Conservation (phyloP, 2,113 vertebrate genomes). For the Drymodes brunneopygia region DNA sequence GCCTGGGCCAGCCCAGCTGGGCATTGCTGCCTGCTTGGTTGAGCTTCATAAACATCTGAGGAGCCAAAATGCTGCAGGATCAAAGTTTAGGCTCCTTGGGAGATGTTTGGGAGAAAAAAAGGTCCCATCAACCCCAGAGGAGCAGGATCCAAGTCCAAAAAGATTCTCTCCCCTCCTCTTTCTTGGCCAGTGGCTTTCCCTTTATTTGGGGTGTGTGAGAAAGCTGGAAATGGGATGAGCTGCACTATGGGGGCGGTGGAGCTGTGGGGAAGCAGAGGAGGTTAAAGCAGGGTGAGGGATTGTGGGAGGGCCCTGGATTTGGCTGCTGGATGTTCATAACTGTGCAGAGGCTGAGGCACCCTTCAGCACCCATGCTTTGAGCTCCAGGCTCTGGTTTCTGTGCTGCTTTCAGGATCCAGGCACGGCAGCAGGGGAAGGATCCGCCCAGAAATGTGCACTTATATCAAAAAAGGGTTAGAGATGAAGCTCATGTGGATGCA, state of each 20-base stretch:
- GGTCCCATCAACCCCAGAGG: background rate
- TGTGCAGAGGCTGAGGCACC: background rate
- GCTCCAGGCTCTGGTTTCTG: background rate
- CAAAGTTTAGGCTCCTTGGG: conserved; percentile 1
- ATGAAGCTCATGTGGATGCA: background rate
- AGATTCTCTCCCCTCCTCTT: background rate
- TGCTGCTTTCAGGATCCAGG: background rate
- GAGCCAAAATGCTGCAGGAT: background rate
- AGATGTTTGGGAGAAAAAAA: background rate
- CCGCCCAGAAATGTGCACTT: background rate
- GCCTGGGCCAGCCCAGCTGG: background rate
- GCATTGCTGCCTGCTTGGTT: background rate
- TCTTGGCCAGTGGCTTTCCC: background rate
- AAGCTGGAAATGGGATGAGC: background rate
- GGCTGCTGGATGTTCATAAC: background rate
- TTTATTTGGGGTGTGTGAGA: background rate
- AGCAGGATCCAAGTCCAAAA: background rate
- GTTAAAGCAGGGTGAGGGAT: background rate
- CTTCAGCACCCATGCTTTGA: accelerated
- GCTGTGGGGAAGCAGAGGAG: background rate
- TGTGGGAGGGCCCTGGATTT: background rate
- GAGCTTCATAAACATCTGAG: background rate
- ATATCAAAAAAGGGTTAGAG: background rate
- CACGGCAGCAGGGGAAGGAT: background rate
- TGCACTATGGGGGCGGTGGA: accelerated